These are phyloP conservation scores for Paracyclopina nana DNA, from an alignment of 1,140 invertebrate genomes.

Conservation along the genomic window DNA sequence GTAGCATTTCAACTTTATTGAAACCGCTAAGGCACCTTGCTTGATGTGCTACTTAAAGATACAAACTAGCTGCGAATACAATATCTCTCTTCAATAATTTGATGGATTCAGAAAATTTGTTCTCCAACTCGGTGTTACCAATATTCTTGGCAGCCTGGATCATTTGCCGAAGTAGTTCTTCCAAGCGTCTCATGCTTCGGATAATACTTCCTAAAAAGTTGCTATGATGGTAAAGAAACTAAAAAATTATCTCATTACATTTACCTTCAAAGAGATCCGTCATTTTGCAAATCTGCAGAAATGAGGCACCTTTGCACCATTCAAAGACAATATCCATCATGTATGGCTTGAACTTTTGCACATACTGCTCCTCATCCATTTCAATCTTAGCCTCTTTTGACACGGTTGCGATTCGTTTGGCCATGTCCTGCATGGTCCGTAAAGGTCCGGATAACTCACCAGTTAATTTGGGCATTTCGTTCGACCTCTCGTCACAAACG, in stretches of 20 bases:
- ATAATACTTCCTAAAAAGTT: slow-evolving; percentile 73
- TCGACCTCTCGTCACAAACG: slow-evolving; percentile 87
- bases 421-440: slow-evolving; percentile 67
- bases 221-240: neutral
- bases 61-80: slow-evolving; percentile 94
- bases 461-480: slow-evolving; percentile 54
- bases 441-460: slow-evolving; percentile 71
- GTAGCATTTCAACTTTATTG: too few relatives aligned
- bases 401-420: slow-evolving; percentile 71
- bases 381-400: slow-evolving; percentile 74
- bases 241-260: neutral
- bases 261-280: slow-evolving; percentile 94
- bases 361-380: slow-evolving; percentile 72
- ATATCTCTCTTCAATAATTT: slow-evolving; percentile 89
- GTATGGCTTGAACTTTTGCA: slow-evolving; percentile 76
- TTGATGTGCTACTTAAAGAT: too few relatives aligned
- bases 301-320: slow-evolving; percentile 86
- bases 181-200: slow-evolving; percentile 81
- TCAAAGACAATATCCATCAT: slow-evolving; percentile 94
- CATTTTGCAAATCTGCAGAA: slow-evolving; percentile 83
- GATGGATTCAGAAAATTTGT: slow-evolving; percentile 85
- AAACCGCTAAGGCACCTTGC: too few relatives aligned
- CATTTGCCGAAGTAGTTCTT: slow-evolving; percentile 86
- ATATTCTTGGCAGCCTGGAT: slow-evolving; percentile 90
- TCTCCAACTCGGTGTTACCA: slow-evolving; percentile 83